Conservation (phyloP, 2,797 vertebrate genomes). For the Cirrhinus molitorella region DNA sequence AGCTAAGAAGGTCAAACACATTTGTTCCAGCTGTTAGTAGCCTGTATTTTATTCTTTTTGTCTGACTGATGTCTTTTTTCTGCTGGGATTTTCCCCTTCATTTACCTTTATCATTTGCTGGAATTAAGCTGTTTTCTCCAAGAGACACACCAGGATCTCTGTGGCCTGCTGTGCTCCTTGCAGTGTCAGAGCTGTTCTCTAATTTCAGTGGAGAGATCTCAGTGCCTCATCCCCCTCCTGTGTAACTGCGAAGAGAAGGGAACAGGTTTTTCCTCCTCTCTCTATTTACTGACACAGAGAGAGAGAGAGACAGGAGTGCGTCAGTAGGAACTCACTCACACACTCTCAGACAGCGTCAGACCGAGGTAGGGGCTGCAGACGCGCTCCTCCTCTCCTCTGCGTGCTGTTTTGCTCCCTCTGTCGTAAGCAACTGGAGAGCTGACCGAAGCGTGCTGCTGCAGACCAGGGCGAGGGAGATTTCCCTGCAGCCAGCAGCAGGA, state of each 20-base stretch:
- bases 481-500: constrained; percentile 66
- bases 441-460: constrained; percentile 61
- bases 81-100: neutral
- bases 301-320: constrained; percentile 15
- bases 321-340: constrained; percentile 55
- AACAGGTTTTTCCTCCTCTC: constrained; percentile 53
- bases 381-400: constrained; percentile 8
- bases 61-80: neutral
- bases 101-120: neutral
- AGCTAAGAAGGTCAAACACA: constrained; percentile 6
- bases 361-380: constrained; percentile 22
- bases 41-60: neutral
- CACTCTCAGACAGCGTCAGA: constrained; percentile 63
- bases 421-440: constrained; percentile 42
- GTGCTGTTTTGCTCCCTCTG: constrained; percentile 34
- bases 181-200: neutral
- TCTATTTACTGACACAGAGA: constrained; percentile 3
- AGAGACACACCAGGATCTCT: constrained; percentile 4
- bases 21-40: neutral
- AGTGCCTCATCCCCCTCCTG: constrained; percentile 35
- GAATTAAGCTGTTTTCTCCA: constrained; percentile 20
- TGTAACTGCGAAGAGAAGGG: constrained; percentile 26
- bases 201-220: neutral
- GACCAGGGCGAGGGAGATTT: constrained; percentile 39
- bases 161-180: constrained; percentile 8